Evolutionary conservation across 2,113 vertebrate species (phyloP), one percentile per base, ranked within the genome.

Genomic region (Ochotona princeps): DNA sequence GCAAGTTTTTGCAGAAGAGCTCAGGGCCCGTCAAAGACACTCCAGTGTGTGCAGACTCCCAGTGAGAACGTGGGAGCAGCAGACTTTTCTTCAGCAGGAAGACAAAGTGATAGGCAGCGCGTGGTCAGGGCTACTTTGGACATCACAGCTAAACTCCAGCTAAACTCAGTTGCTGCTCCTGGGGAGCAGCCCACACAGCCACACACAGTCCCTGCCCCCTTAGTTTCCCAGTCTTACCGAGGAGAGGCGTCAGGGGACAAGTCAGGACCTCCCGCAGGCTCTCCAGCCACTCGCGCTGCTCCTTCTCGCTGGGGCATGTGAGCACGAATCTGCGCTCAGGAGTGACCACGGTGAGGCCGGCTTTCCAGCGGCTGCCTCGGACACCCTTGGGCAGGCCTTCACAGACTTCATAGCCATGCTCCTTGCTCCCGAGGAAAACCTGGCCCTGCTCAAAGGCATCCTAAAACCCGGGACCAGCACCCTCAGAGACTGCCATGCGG

Each of bases 281-380:
- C 0, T 98, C 98, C 87, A 99, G 94, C 99, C 99, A 99, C 92
- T 99, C 98, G 10, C 2, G 98, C 96, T 99, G 99, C 65, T 99
- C 99, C 26, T 90, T 97, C 73, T 99, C 98, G 0, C 97, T 98
- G 96, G 99, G 98, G 49, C 99, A 99, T 97, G 98, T 98, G 94
- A 99, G 98, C 86, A 99, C 80, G 23, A 99, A 99, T 91, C 98
- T 98, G 26, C 99, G 97, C 20, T 87, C 66, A 0, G 99, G 99
- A 0, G 99, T 99, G 83, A 98, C 83, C 47, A 99, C 84, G 21
- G 96, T 97, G 66, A 99, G 79, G 0, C 98, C 98, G 0, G 91
- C 98, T 82, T 98, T 99, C 98, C 98, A 99, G 94, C 98, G 99
- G 97, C 98, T 99, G 73, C 98, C 96, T 2, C 97, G 97, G 30